Evolutionary conservation across 2,797 vertebrate genomes (phyloP).

Genomic region (Labeo calbasu): DNA sequence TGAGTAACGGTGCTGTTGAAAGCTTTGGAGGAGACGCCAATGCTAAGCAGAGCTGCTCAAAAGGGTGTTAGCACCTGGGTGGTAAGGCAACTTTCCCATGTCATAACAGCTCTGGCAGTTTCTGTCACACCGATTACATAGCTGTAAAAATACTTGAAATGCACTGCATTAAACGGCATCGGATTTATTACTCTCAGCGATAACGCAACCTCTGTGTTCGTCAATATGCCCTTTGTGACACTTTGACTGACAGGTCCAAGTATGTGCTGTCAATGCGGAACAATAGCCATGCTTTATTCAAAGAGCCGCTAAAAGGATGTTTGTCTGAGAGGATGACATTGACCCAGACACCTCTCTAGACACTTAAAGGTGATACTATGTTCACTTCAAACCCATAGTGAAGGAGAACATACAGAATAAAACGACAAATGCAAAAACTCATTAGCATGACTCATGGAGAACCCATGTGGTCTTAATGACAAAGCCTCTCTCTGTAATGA

Average conservation of each 20-base stretch:
- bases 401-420: conserved; percentile 1
- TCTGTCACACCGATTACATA: conserved; percentile 61
- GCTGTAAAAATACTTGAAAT: conserved; percentile 63
- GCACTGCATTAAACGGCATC: conserved; percentile 29
- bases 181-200: conserved; percentile 40
- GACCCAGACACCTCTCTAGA: conserved; percentile 48
- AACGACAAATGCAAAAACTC: conserved; percentile 33
- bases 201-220: conserved; percentile 22
- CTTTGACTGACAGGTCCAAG: conserved; percentile 58
- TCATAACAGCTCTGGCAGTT: conserved; percentile 57
- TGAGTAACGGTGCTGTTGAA: conserved; percentile 55
- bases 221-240: conserved; percentile 26
- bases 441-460: conserved; percentile 45
- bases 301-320: conserved; percentile 47
- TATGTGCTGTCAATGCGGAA: conserved; percentile 50
- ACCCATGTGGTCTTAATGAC: conserved; percentile 64
- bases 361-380: conserved; percentile 28
- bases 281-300: conserved; percentile 51
- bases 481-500: conserved; percentile 63
- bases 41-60: conserved; percentile 57
- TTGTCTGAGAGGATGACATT: conserved; percentile 42
- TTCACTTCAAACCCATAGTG: conserved; percentile 11
- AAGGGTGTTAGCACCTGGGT: conserved; percentile 63
- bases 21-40: conserved; percentile 57
- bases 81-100: conserved; percentile 63